Evolutionary conservation across 2,113 vertebrate genomes (phyloP).

Genomic region (Blennius ocellaris): DNA sequence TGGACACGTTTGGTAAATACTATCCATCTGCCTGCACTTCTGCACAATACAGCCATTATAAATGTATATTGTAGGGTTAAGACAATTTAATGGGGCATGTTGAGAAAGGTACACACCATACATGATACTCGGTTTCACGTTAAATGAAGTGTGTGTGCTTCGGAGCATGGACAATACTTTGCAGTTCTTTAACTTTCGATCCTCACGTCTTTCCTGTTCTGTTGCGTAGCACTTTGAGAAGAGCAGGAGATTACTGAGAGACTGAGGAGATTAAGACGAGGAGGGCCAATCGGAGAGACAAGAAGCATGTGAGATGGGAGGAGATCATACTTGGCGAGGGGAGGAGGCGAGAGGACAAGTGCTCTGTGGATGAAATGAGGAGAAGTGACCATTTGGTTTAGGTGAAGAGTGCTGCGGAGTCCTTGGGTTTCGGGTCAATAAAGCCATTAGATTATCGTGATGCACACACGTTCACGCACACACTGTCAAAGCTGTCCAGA

Average conservation of each 20-base stretch:
- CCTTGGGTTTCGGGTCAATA: conserved; percentile 70
- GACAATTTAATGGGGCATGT: conserved; percentile 14
- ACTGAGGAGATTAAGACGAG: conserved; percentile 42
- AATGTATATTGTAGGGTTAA: not conserved
- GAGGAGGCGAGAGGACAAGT: not conserved
- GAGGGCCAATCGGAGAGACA: conserved; percentile 26
- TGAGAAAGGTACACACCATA: conserved; percentile 3
- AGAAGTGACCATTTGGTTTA: conserved; percentile 40
- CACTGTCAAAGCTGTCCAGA: conserved; percentile 14
- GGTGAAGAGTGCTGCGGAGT: conserved; percentile 23
- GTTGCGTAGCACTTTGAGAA: conserved; percentile 24
- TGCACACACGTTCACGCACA: conserved; percentile 28
- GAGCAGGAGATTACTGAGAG: conserved; percentile 38
- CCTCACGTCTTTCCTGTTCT: conserved; percentile 22
- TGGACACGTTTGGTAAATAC: not conserved
- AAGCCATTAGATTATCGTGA: conserved; percentile 62
- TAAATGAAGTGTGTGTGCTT: conserved; percentile 24
- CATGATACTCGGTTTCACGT: conserved; percentile 35
- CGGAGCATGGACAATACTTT: not conserved
- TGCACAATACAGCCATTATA: not conserved
- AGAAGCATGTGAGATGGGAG: conserved; percentile 7
- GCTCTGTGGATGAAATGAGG: conserved; percentile 14
- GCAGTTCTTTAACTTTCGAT: conserved; percentile 13
- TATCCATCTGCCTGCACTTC: not conserved
- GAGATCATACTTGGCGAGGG: not conserved